Evolutionary conservation across 2,888 invertebrate species (phyloP).

Genomic region (Isotomurus palustris): DNA sequence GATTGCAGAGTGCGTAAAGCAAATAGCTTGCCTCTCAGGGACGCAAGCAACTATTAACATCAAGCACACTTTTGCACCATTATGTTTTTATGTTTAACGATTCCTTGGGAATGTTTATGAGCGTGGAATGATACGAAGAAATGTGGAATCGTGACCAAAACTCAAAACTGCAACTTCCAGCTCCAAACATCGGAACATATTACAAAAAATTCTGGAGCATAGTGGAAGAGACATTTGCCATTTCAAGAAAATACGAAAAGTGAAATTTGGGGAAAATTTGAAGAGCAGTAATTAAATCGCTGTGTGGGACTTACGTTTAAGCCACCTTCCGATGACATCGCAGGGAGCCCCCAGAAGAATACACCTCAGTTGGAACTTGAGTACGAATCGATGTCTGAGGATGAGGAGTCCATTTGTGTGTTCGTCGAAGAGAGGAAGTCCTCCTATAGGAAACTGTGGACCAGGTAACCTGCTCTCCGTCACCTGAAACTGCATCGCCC

Average conservation of each 20-base stretch:
- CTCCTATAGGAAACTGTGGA: conserved; percentile 26
- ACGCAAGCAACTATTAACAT: no score
- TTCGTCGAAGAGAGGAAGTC: conserved; percentile 32
- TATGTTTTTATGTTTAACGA: no score
- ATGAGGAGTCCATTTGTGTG: conserved; percentile 30
- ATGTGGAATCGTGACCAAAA: no score
- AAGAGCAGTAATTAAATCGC: neutral
- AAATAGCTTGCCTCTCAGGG: no score
- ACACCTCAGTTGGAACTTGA: conserved; percentile 33
- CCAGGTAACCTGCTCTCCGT: conserved; percentile 25
- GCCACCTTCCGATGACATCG: conserved; percentile 34
- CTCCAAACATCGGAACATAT: no score
- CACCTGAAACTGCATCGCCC: conserved; percentile 14
- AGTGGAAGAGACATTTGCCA: no score
- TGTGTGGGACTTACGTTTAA: conserved; percentile 23
- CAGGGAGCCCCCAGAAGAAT: conserved; percentile 27
- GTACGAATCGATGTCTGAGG: conserved; percentile 27
- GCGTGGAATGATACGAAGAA: no score
- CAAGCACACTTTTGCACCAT: no score
- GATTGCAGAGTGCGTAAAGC: no score
- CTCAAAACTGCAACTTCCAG: no score
- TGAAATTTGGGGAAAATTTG: neutral
- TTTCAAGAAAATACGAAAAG: neutral
- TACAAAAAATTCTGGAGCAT: no score
- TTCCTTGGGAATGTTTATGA: no score